Evolutionary conservation across 2,888 invertebrate genomes (phyloP).

Genomic region (Pristionchus japonicus): DNA sequence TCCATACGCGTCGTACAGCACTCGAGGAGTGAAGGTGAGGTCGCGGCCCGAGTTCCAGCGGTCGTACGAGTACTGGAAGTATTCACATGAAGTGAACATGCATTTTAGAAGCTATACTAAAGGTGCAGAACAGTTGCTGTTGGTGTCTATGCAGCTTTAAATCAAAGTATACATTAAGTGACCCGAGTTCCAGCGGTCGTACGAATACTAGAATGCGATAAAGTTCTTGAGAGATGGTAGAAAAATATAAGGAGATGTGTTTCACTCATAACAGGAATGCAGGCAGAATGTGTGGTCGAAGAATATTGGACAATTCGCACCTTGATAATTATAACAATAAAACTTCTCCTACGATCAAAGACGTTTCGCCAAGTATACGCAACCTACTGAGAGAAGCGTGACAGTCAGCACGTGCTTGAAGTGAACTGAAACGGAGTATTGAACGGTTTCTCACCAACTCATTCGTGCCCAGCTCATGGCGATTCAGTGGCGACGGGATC

Average conservation of each 20-base stretch:
- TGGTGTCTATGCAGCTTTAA: too few relatives aligned
- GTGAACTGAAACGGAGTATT: neutral
- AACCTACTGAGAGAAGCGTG: too few relatives aligned
- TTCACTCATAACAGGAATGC: neutral
- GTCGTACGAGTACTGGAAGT: constrained; percentile 7
- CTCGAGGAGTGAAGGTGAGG: constrained; percentile 12
- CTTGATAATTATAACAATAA: neutral
- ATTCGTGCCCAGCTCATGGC: neutral
- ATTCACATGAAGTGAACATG: neutral
- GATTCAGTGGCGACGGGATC: neutral
- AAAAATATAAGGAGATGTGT: neutral
- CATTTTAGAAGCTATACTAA: too few relatives aligned
- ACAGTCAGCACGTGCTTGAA: too few relatives aligned
- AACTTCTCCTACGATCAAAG: too few relatives aligned
- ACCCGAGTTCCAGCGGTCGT: constrained; percentile 26
- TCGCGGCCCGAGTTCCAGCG: constrained; percentile 25
- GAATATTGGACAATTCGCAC: neutral
- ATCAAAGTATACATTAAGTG: too few relatives aligned
- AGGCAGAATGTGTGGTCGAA: neutral
- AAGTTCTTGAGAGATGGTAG: too few relatives aligned
- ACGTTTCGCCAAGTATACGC: too few relatives aligned
- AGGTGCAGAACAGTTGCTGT: too few relatives aligned
- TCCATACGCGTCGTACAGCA: neutral
- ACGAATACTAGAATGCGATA: constrained; percentile 10
- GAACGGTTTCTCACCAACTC: too few relatives aligned